Evolutionary conservation across 2,888 invertebrate genomes (phyloP), one percentile per base, ranked within the genome.

Genomic region (Psylliodes chrysocephalus): DNA sequence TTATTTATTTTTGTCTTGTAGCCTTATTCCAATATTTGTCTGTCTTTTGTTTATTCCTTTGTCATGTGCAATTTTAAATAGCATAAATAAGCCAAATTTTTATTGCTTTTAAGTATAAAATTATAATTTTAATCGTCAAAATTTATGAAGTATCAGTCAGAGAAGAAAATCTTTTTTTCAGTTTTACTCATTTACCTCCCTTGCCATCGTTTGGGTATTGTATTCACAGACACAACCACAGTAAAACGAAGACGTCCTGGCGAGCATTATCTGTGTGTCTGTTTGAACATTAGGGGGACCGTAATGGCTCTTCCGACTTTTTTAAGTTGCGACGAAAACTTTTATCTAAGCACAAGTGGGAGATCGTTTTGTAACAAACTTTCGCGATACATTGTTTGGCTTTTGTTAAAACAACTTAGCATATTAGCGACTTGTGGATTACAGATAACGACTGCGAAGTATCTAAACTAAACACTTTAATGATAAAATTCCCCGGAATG

Each of bases 251-350:
- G 76, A 77, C 67, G 75, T 73, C 67, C 64, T 72, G 67, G 62
- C 70, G 63, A 55, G 71, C 73, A 74, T 76, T 77, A 76, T 76
- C 76, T 74, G 64, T 69, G 72, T 73, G 72, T 73, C 72, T 75
- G 70, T 71, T 66, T 69, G 70, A 75, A 71, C 75, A 75, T 75
- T 72, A 76, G 73, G 72, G 38, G 59, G 77, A 68, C 70, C 69
- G 70, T 77, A 78, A 78, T 78, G 76, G 77, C 68, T 74, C 72
- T 77, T 76, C 63, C 63, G 76, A 77, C 74, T 76, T 77, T 77
- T 70, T 76, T 74, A 75, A 71, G 71, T 71, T 75, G 69, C 57
- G 60, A 67, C 71, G 71, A 74, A 77, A 77, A 73, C 77, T 79
- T 78, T 78, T 77, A 78, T 77, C 75, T 70, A 66, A 61, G 55